Evolutionary conservation across 1,140 invertebrate genomes (phyloP).

Genomic region (Oncopodura yosiiana): DNA sequence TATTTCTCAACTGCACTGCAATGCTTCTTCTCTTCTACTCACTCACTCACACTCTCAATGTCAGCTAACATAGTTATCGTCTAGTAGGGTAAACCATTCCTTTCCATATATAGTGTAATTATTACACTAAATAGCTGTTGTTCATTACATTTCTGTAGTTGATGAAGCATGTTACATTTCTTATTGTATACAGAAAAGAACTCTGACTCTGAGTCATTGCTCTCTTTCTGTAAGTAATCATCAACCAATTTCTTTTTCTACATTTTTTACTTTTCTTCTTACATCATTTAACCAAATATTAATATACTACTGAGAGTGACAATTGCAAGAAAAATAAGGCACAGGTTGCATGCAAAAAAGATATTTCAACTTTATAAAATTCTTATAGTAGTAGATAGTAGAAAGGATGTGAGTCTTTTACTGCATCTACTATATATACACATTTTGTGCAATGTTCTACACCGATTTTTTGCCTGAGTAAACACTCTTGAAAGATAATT

Average conservation of each 20-base stretch:
- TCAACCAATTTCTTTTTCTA: too few relatives aligned
- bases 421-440: too few relatives aligned
- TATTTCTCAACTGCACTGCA: too few relatives aligned
- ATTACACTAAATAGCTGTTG: too few relatives aligned
- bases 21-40: too few relatives aligned
- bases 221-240: too few relatives aligned
- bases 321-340: neutral
- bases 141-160: too few relatives aligned
- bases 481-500: conserved; percentile 34
- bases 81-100: neutral
- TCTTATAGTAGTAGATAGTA: neutral
- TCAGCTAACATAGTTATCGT: neutral
- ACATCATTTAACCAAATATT: neutral
- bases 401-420: neutral
- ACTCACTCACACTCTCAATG: neutral
- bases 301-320: neutral
- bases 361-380: neutral
- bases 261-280: neutral
- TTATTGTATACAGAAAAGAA: too few relatives aligned
- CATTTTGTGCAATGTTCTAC: neutral
- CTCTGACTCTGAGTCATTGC: too few relatives aligned
- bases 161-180: too few relatives aligned
- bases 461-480: conserved; percentile 25
- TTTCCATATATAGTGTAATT: too few relatives aligned
- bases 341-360: too few relatives aligned